A percentile compares a stretch with the other conserved stretches of the same genome.
Conservation (phyloP, 1,140 invertebrate genomes). For the Achatina immaculata region DNA sequence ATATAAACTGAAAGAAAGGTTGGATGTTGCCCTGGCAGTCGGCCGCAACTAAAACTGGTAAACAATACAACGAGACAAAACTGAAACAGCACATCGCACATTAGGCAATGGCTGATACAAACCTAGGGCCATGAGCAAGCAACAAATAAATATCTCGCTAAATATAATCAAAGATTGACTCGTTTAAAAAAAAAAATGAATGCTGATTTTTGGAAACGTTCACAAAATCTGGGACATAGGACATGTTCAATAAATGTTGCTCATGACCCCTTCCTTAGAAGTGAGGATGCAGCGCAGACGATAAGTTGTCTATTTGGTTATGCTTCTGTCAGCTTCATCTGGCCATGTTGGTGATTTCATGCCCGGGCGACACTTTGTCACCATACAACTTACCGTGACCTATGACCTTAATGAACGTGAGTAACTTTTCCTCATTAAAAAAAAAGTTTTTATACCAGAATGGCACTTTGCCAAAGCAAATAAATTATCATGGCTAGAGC, state of each 20-base stretch:
- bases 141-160: no score
- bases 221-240: neutral
- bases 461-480: no score
- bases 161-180: no score
- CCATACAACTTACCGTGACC: neutral
- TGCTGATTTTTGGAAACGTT: no score
- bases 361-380: neutral
- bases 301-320: neutral
- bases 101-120: constrained; percentile 26
- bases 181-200: no score
- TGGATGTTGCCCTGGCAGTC: no score
- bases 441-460: no score
- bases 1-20: no score
- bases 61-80: neutral
- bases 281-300: neutral
- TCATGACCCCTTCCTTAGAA: neutral
- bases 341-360: neutral
- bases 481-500: no score
- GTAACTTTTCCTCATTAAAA: no score
- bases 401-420: no score
- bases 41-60: no score
- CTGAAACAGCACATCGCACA: constrained; percentile 19
- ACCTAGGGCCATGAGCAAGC: constrained; percentile 11
- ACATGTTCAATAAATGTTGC: neutral
- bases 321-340: neutral